Evolutionary conservation across 2,888 invertebrate genomes (phyloP).

Genomic region (Protula sp.): DNA sequence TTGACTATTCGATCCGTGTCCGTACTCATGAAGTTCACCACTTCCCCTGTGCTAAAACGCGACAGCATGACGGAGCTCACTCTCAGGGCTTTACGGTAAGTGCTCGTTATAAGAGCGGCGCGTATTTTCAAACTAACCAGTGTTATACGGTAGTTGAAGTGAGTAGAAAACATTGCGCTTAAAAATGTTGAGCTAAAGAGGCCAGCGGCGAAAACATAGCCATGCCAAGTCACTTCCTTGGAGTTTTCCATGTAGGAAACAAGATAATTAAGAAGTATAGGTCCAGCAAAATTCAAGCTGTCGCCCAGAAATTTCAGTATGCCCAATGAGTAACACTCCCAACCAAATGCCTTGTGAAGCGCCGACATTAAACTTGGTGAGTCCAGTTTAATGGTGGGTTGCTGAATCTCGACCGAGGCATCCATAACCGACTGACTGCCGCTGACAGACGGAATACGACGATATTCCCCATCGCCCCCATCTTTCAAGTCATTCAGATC

Average conservation of each 20-base stretch:
- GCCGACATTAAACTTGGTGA: constrained; percentile 28
- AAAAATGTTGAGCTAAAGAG: constrained; percentile 65
- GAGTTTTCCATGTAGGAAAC: constrained; percentile 73
- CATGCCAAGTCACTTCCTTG: constrained; percentile 58
- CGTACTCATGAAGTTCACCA: constrained; percentile 94
- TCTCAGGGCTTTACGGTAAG: constrained; percentile 69
- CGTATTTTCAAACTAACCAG: constrained; percentile 68
- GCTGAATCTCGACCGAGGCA: too few species aligned
- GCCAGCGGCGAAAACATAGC: constrained; percentile 60
- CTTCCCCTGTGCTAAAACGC: constrained; percentile 66
- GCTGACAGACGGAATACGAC: not conserved
- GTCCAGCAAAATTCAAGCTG: constrained; percentile 79
- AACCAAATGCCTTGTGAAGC: constrained; percentile 43
- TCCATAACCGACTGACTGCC: not conserved
- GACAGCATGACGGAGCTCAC: constrained; percentile 54
- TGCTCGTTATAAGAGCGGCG: constrained; percentile 73
- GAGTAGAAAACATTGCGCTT: constrained; percentile 74
- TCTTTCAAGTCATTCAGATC: not conserved
- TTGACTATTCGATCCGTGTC: constrained; percentile 93
- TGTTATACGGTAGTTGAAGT: constrained; percentile 70
- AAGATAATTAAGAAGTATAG: constrained; percentile 76
- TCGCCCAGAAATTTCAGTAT: constrained; percentile 71
- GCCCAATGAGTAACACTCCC: constrained; percentile 46
- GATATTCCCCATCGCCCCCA: not conserved
- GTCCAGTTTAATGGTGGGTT: too few species aligned